Base-by-base conservation (phyloP, 2,888 invertebrate genomes). In the Nebria salina region DNA sequence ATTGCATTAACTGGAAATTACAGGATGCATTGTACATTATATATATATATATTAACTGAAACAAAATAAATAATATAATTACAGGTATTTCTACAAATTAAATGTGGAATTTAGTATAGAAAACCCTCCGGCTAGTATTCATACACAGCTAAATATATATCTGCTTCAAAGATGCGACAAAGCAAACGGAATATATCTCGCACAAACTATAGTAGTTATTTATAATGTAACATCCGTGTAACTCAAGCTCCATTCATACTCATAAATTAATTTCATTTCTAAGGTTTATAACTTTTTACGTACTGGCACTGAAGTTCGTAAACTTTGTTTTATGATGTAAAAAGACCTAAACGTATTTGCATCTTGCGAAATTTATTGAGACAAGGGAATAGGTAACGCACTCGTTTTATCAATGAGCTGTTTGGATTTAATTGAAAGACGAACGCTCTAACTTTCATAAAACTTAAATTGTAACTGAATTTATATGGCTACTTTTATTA, bases 201-300 rank as follows among this genome's bases (percentile, higher is more conserved):
- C 4, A 54, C 11, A 54, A 54, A 54, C 54, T 54, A 54, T 54
- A 54, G 54, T 54, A 54, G 54, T 54, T 54, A 54, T 54, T 54
- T 54, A 54, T 54, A 54, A 54, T 54, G 54, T 54, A 54, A 13
- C 54, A 54, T 54, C 54, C 54, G 54, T 54, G 54, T 54, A 54
- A 54, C 54, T 54, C 54, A 54, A 54, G 54, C 54, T 54, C 54
- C 13, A 54, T 54, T 54, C 54, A 54, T 54, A 54, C 11, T 54
- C 54, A 54, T 54, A 54, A 54, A 54, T 54, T 54, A 54, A 54
- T 54, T 54, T 54, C 54, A 13, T 54, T 54, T 54, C 54, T 54
- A 54, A 54, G 54, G 54, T 54, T 54, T 54, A 54, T 54, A 54
- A 54, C 54, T 54, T 54, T 54, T 54, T 54, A 54, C 54, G 54